These are phyloP conservation scores for Pangasius mekongensis DNA, from an alignment of 2,797 vertebrate species.

Conservation along the genomic window DNA sequence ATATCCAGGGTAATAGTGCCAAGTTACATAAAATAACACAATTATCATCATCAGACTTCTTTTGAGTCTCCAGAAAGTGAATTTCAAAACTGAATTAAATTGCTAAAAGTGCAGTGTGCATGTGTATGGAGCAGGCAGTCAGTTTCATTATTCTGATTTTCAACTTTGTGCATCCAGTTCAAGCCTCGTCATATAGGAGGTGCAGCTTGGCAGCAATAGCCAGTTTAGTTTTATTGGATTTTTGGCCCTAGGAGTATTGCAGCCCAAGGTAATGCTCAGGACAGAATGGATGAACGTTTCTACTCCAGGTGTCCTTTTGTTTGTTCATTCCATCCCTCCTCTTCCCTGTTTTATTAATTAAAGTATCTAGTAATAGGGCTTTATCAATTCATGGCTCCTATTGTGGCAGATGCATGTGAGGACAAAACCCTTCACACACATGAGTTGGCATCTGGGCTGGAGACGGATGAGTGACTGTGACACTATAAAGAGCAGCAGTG, in stretches of 20 bases:
- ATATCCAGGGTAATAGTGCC: not conserved
- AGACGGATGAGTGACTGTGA: slow-evolving; percentile 37
- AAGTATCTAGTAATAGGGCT: slow-evolving; percentile 53
- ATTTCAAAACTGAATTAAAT: slow-evolving; percentile 20
- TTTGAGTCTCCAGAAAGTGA: not conserved
- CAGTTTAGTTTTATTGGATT: slow-evolving; percentile 44
- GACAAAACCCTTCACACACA: not conserved
- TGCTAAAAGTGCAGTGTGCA: slow-evolving; percentile 37
- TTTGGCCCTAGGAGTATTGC: slow-evolving; percentile 46
- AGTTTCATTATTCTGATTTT: slow-evolving; percentile 8
- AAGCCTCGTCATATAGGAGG: not conserved
- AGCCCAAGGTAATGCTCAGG: slow-evolving; percentile 40
- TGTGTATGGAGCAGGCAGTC: not conserved
- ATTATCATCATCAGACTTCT: slow-evolving; percentile 26
- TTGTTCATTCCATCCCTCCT: slow-evolving; percentile 33
- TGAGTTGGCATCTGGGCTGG: slow-evolving; percentile 12
- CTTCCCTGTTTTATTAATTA: slow-evolving; percentile 54
- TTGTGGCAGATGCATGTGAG: slow-evolving; percentile 11
- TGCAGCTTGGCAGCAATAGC: not conserved
- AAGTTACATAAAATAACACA: slow-evolving; percentile 33
- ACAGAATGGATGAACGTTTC: slow-evolving; percentile 48
- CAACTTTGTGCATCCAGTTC: not conserved
- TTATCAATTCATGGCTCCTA: slow-evolving; percentile 49
- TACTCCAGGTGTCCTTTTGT: slow-evolving; percentile 29
- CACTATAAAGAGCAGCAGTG: slow-evolving; percentile 32